phyloP scores from a whole-genome alignment of 2,113 vertebrate genomes.

The Otolemur garnettii region DNA sequence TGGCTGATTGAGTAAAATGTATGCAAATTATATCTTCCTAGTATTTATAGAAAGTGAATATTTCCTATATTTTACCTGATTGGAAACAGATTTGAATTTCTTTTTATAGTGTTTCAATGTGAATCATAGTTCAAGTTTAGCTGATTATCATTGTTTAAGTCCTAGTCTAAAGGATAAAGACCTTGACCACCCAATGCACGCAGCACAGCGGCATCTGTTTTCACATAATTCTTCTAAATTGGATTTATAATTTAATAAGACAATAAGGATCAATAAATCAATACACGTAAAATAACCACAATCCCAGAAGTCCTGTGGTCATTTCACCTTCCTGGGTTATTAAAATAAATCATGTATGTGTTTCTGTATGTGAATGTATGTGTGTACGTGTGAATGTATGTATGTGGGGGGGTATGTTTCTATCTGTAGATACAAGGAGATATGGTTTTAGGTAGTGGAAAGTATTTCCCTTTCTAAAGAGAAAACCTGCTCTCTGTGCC shows the following conservation, averaged over 20 bases:
- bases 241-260: slow-evolving; percentile 59
- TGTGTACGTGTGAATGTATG: too few species aligned
- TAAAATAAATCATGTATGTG: background rate
- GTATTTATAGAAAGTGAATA: background rate
- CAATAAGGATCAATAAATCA: slow-evolving; percentile 40
- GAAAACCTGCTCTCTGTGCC: background rate
- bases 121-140: background rate
- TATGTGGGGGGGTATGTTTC: background rate
- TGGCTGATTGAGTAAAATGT: background rate
- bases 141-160: background rate
- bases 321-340: slow-evolving; percentile 32
- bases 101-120: background rate
- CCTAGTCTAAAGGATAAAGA: slow-evolving; percentile 16
- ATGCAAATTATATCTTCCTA: background rate
- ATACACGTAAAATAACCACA: background rate
- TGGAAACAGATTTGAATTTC: background rate
- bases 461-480: background rate
- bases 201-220: background rate
- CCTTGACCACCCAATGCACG: background rate
- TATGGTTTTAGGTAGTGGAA: background rate
- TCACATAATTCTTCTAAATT: slow-evolving; percentile 58
- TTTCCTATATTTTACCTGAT: background rate
- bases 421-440: background rate
- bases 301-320: background rate
- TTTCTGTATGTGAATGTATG: background rate